Conservation (phyloP, 2,888 invertebrate species). For the Timema cristinae region DNA sequence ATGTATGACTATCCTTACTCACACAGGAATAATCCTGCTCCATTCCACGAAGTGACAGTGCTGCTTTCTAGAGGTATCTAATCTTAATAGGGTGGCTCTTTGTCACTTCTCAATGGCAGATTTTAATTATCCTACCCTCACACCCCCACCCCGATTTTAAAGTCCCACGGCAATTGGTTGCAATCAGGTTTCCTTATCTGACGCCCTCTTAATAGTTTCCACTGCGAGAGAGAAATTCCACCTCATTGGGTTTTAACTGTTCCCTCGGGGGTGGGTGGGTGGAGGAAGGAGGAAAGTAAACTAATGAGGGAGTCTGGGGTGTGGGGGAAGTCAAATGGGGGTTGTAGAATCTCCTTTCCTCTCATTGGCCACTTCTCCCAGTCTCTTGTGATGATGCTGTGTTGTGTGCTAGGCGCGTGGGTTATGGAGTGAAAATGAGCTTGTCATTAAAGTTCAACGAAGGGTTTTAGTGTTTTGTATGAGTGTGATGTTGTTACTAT, state of each 20-base stretch:
- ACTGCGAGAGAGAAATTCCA: constrained; percentile 22
- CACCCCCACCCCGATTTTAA: background rate
- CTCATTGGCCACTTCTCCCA: too few relatives aligned
- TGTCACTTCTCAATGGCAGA: constrained; percentile 29
- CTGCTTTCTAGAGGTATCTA: constrained; percentile 5
- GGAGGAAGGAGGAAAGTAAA: background rate
- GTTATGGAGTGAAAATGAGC: too few relatives aligned
- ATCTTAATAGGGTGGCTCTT: constrained; percentile 28
- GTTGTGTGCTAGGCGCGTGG: too few relatives aligned
- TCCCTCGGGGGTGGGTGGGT: background rate
- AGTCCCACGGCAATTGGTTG: constrained; percentile 27
- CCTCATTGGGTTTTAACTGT: constrained; percentile 28
- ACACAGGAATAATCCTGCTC: too few relatives aligned
- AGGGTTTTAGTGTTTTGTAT: too few relatives aligned
- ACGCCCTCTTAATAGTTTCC: constrained; percentile 13
- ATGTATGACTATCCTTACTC: too few relatives aligned
- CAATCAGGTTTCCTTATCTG: constrained; percentile 30
- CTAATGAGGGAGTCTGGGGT: background rate
- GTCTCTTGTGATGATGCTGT: too few relatives aligned
- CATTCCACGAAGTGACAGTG: too few relatives aligned
- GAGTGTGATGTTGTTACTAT: too few relatives aligned
- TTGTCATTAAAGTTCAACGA: too few relatives aligned
- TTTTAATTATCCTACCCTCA: constrained; percentile 28
- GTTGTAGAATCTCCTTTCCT: too few relatives aligned
- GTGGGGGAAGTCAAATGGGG: background rate